These are phyloP conservation scores for Leucophenga maculata DNA, from an alignment of 2,888 invertebrate species.

Conservation along the genomic window DNA sequence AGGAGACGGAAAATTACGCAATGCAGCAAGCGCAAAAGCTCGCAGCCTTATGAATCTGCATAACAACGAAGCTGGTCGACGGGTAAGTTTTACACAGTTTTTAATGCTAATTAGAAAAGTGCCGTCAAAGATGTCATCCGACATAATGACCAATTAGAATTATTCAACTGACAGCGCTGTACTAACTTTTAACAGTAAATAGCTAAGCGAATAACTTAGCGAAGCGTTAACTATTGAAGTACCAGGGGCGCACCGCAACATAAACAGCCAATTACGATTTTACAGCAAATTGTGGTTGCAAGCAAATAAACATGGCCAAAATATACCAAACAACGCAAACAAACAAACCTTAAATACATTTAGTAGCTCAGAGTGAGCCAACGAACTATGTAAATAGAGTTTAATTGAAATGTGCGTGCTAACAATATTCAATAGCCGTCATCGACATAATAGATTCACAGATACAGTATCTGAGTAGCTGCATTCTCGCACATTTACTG, in stretches of 20 bases:
- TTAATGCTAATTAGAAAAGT: neutral
- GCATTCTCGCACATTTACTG: neutral
- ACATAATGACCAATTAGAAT: slow-evolving; percentile 7
- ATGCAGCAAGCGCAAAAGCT: slow-evolving; percentile 73
- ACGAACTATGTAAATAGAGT: neutral
- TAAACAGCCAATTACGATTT: slow-evolving; percentile 29
- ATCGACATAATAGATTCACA: neutral
- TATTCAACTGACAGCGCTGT: neutral
- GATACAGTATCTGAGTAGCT: neutral
- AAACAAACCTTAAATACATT: neutral
- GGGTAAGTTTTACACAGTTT: slow-evolving; percentile 78
- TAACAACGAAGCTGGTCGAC: slow-evolving; percentile 97
- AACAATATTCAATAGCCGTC: neutral
- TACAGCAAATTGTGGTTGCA: slow-evolving; percentile 22
- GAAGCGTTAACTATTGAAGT: slow-evolving; percentile 4
- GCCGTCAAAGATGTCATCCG: neutral
- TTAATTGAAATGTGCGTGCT: slow-evolving; percentile 2
- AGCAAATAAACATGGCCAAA: slow-evolving; percentile 19
- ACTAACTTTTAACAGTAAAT: neutral
- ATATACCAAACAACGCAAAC: neutral
- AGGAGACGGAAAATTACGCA: slow-evolving; percentile 55
- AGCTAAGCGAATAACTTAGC: slow-evolving; percentile 9
- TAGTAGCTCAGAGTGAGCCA: neutral
- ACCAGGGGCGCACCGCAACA: slow-evolving; percentile 20
- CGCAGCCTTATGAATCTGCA: slow-evolving; percentile 96